Evolutionary conservation across 1,140 invertebrate genomes (phyloP).

Genomic region (Lutraria rhynchaena): DNA sequence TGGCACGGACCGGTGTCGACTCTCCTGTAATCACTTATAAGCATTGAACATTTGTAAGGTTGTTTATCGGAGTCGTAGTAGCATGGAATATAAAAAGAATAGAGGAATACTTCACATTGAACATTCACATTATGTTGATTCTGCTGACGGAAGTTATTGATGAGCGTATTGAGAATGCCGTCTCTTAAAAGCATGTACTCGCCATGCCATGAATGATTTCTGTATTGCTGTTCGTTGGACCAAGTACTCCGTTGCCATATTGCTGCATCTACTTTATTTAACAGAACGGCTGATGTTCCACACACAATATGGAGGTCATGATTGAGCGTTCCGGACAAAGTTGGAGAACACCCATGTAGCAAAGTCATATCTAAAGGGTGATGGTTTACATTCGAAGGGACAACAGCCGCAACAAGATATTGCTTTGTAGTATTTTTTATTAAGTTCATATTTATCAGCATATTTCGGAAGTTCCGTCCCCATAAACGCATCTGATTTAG

Average conservation of each 20-base stretch:
- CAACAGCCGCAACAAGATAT: not conserved
- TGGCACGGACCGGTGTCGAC: not conserved
- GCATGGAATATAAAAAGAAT: conserved; percentile 1
- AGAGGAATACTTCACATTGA: not conserved
- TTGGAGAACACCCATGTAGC: not conserved
- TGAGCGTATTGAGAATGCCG: not conserved
- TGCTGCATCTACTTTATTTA: not conserved
- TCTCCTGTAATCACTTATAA: not conserved
- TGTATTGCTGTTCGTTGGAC: not conserved
- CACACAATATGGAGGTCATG: not conserved
- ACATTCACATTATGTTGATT: not conserved
- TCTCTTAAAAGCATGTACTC: not conserved
- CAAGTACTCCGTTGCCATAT: not conserved
- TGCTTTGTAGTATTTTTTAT: not conserved
- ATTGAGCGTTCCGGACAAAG: not conserved
- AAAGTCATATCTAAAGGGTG: not conserved
- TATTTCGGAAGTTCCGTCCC: too few species aligned
- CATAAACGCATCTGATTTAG: conserved; percentile 5
- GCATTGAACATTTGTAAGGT: not conserved
- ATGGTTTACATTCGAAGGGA: not conserved
- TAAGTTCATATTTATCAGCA: not conserved
- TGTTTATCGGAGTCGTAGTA: not conserved
- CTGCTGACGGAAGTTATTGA: not conserved
- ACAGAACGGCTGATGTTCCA: not conserved
- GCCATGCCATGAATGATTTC: not conserved